Conservation (phyloP, 2,888 invertebrate species). For the Epsilonema sp. region DNA sequence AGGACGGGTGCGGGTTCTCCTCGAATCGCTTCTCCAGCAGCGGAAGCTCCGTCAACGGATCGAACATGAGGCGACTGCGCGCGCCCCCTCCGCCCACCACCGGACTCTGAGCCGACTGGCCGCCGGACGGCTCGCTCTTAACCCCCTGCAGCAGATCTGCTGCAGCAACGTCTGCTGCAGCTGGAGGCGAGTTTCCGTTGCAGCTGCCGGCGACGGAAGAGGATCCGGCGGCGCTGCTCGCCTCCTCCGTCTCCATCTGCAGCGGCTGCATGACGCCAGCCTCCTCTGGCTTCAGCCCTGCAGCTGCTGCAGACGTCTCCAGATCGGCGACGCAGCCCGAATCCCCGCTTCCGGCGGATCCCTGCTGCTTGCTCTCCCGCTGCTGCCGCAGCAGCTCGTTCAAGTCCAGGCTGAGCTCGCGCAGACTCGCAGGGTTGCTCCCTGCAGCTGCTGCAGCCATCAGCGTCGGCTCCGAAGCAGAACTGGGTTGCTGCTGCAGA, state of each 20-base stretch:
- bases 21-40: constrained; percentile 56
- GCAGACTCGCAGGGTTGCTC: not conserved
- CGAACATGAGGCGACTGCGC: constrained; percentile 95
- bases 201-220: not conserved
- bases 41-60: constrained; percentile 84
- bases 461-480: constrained; percentile 17
- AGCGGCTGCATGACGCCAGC: not conserved
- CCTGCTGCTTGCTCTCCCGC: not conserved
- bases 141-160: not conserved
- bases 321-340: too few relatives aligned
- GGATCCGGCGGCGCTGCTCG: not conserved
- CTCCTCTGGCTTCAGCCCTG: not conserved
- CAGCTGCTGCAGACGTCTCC: not conserved
- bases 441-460: constrained; percentile 10
- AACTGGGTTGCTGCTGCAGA: too few relatives aligned
- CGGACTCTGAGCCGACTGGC: not conserved
- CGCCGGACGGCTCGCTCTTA: not conserved
- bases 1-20: constrained; percentile 92
- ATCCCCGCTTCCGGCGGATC: too few relatives aligned
- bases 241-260: not conserved
- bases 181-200: not conserved
- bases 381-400: constrained; percentile 1
- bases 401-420: not conserved
- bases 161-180: not conserved
- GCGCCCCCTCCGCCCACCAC: constrained; percentile 42